These are phyloP conservation scores for Vireo altiloquus DNA, from an alignment of 2,113 vertebrate species.

Conservation along the genomic window DNA sequence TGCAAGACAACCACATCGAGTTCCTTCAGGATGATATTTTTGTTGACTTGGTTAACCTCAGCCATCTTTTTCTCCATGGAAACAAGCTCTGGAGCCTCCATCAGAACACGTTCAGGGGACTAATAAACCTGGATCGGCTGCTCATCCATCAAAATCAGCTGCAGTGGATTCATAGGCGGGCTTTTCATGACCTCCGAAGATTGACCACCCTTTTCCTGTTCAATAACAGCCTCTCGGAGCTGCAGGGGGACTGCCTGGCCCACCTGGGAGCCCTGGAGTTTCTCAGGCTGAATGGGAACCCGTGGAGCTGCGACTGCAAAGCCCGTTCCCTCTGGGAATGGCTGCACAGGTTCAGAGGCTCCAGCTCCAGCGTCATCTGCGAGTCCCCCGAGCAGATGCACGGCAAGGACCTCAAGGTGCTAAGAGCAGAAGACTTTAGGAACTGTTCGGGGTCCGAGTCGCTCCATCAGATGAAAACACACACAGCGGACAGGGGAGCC, in stretches of 20 bases:
- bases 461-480: conserved; percentile 89
- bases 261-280: conserved; percentile 90
- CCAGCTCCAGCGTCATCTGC: conserved; percentile 86
- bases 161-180: conserved; percentile 88
- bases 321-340: conserved; percentile 93
- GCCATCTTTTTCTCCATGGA: conserved; percentile 95
- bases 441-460: conserved; percentile 88
- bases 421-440: conserved; percentile 87
- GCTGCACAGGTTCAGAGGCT: conserved; percentile 89
- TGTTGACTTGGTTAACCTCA: conserved; percentile 94
- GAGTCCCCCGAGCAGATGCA: conserved; percentile 73
- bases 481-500: conserved; percentile 80
- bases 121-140: conserved; percentile 91
- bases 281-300: conserved; percentile 93
- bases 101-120: conserved; percentile 91
- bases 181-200: conserved; percentile 91
- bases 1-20: conserved; percentile 96
- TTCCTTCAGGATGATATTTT: conserved; percentile 96
- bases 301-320: conserved; percentile 93
- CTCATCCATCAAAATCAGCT: conserved; percentile 95
- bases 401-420: conserved; percentile 84
- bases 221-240: conserved; percentile 92
- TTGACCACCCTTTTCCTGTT: conserved; percentile 95
- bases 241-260: conserved; percentile 84
- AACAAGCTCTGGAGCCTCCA: conserved; percentile 92